Evolutionary conservation across 2,888 invertebrate species (phyloP).

Genomic region (Xestia ashworthii): DNA sequence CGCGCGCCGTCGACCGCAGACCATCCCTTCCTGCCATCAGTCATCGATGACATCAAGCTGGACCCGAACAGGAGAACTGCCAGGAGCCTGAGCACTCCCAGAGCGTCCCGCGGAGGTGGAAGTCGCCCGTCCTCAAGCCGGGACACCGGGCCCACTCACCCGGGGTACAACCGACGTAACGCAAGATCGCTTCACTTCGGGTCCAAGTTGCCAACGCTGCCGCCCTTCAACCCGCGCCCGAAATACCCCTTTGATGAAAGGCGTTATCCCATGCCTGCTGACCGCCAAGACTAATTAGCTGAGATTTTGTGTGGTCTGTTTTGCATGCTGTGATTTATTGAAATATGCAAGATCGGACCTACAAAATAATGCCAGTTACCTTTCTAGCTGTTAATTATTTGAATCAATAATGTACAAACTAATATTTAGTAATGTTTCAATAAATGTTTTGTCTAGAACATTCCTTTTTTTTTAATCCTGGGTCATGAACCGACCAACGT

Average conservation of each 20-base stretch:
- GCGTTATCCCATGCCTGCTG: background rate
- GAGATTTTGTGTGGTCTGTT: too few relatives aligned
- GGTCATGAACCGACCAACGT: too few relatives aligned
- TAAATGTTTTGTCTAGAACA: too few relatives aligned
- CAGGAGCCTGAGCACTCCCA: slow-evolving; percentile 41
- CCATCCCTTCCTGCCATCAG: slow-evolving; percentile 46
- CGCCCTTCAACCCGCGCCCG: slow-evolving; percentile 54
- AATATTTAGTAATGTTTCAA: too few relatives aligned
- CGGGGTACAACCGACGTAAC: slow-evolving; percentile 56
- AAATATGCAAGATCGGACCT: too few relatives aligned
- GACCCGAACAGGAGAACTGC: slow-evolving; percentile 41
- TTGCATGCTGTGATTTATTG: too few relatives aligned
- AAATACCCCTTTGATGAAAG: slow-evolving; percentile 27
- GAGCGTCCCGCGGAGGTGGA: slow-evolving; percentile 27
- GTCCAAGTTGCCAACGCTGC: slow-evolving; percentile 33
- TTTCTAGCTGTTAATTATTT: too few relatives aligned
- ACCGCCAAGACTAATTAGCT: too few relatives aligned
- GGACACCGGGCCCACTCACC: slow-evolving; percentile 51
- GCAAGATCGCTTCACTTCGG: slow-evolving; percentile 50
- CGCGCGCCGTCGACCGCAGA: slow-evolving; percentile 47
- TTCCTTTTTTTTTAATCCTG: too few relatives aligned
- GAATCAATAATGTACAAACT: too few relatives aligned
- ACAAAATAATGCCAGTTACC: too few relatives aligned
- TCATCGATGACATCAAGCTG: slow-evolving; percentile 45
- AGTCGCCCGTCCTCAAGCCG: slow-evolving; percentile 26